Conservation (phyloP, 1,140 invertebrate species). For the Sitophilus oryzae region DNA sequence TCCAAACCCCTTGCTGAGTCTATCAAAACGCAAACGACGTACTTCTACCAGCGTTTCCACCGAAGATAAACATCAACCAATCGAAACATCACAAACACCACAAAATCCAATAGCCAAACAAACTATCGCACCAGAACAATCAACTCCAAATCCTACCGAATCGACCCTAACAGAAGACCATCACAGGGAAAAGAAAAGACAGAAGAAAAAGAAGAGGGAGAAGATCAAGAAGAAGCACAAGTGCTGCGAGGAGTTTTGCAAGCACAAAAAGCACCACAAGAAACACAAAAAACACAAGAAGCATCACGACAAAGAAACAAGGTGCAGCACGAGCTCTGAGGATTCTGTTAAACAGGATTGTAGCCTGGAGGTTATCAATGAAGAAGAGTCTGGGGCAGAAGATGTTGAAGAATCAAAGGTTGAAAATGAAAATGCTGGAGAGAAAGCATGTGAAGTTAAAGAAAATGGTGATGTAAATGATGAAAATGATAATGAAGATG, state of each 20-base stretch:
- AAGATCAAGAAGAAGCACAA: conserved; percentile 66
- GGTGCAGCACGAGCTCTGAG: conserved; percentile 29
- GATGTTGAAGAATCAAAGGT: conserved; percentile 42
- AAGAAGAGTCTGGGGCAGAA: conserved; percentile 30
- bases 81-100: conserved; percentile 25
- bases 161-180: conserved; percentile 32
- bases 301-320: conserved; percentile 52
- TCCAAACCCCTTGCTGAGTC: conserved; percentile 67
- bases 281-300: conserved; percentile 74
- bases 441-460: too few relatives aligned
- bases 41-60: conserved; percentile 51
- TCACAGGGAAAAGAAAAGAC: conserved; percentile 59
- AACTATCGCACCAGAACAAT: conserved; percentile 22
- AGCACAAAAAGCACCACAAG: conserved; percentile 64
- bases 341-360: conserved; percentile 15
- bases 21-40: conserved; percentile 68
- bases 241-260: conserved; percentile 63
- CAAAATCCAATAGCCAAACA: too few relatives aligned
- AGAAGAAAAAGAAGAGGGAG: conserved; percentile 66
- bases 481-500: conserved; percentile 42
- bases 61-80: conserved; percentile 49
- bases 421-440: conserved; percentile 25
- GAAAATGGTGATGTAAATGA: conserved; percentile 30
- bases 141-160: conserved; percentile 35
- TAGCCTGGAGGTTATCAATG: conserved; percentile 16